Evolutionary conservation across 2,888 invertebrate genomes (phyloP), one percentile per base, ranked within the genome.

Genomic region (Microctonus hyperodae): DNA sequence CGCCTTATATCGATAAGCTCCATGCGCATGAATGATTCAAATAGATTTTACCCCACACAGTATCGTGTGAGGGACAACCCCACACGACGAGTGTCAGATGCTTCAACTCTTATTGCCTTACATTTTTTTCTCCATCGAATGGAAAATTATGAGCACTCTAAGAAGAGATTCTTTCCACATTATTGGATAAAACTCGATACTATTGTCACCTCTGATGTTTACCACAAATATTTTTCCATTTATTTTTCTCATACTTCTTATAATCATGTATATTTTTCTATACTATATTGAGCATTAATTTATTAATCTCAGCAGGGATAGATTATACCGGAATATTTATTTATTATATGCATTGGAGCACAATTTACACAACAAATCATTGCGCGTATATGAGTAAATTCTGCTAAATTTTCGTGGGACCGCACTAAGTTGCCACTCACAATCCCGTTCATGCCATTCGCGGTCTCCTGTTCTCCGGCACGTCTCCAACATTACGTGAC

Each of bases 401-500:
- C 51, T 51, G 51, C 61, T 51, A 33, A 51, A 51, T 61, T 60
- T 60, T 48, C 23, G 44, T 60, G 48, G 60, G 60, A 61, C 61
- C 61, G 51, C 33, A n/a, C 10, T 31, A 20, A 51, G 51, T 53
- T 51, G 61, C 51, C 51, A 61, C 33, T 22, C 35, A 6, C 35
- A 11, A 22, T 25, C 4, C 48, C 31, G 37, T 10, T 16, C 25
- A 13, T 28, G 4, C 7, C 28, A 28, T 7, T 7, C 7, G 28
- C 28, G 28, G 3, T 28, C 28, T 28, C 28, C 44, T n/a, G 62
- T 31, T 66, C 61, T 66, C 56, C 25, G 56, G 48, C 66, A 66
- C 66, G 66, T 66, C 55, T 37, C 48, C 50, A 25, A 66, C 40
- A 57, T 66, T 66, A 66, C 66, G 66, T 66, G 66, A 66, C 66